phyloP scores from a whole-genome alignment of 2,888 invertebrate species.

The Euzetes globulus region DNA sequence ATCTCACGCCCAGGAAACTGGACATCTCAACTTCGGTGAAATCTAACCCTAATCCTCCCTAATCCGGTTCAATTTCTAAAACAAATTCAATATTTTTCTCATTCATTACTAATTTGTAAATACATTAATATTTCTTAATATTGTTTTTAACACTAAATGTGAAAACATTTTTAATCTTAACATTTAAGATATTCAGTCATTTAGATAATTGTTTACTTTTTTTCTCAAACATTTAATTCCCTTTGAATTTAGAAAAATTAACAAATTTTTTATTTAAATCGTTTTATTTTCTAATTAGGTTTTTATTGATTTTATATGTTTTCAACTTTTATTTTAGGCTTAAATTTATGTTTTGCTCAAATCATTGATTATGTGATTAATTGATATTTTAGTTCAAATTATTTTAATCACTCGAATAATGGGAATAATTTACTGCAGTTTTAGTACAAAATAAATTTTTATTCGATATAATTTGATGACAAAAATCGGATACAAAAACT shows the following conservation, averaged over 20 bases:
- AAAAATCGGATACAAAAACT: background rate
- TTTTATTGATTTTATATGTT: no score
- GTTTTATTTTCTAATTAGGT: no score
- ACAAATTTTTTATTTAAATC: no score
- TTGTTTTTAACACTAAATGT: no score
- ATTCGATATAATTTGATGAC: background rate
- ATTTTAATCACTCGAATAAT: background rate
- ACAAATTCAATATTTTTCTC: background rate
- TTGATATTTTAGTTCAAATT: background rate
- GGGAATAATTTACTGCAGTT: background rate
- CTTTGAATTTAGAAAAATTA: no score
- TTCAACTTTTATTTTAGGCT: background rate
- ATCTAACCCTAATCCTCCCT: no score
- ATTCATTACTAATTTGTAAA: background rate
- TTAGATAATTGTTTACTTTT: no score
- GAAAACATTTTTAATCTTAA: no score
- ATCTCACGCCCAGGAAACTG: conserved; percentile 73
- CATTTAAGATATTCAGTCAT: no score
- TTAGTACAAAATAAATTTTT: conserved; percentile 1
- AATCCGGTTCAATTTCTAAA: background rate
- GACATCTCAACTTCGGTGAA: conserved; percentile 57
- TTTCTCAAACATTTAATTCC: no score
- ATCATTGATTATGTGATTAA: background rate
- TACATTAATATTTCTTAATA: background rate
- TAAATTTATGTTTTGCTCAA: conserved; percentile 1